These are phyloP conservation scores for Ptychochromis oligacanthus DNA, from an alignment of 2,113 vertebrate genomes.

Conservation along the genomic window DNA sequence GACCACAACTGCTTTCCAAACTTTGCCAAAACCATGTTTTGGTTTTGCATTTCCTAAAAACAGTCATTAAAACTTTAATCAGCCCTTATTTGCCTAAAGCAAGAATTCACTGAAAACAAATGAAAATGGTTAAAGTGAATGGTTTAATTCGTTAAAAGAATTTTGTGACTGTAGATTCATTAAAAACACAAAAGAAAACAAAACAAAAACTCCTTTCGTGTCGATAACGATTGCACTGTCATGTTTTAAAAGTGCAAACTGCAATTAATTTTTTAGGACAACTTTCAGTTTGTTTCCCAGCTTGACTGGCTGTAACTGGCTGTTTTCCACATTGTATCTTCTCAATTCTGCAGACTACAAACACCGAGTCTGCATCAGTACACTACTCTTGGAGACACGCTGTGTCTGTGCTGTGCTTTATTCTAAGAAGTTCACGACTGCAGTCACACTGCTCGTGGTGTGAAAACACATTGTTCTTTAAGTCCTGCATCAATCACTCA, in stretches of 20 bases:
- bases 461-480: conserved; percentile 52
- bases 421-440: conserved; percentile 5
- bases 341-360: neutral
- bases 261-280: neutral
- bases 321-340: neutral
- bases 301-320: neutral
- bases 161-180: neutral
- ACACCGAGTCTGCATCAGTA: neutral
- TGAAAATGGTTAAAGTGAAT: neutral
- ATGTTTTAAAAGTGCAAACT: neutral
- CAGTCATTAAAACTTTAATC: too few species aligned
- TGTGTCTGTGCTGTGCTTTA: conserved; percentile 35
- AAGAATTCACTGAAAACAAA: neutral
- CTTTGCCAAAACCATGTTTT: too few species aligned
- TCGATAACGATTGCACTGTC: neutral
- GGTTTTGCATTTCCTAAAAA: too few species aligned
- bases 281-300: neutral
- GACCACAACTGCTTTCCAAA: too few species aligned
- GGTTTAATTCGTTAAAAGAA: neutral
- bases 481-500: conserved; percentile 33
- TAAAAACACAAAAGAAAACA: neutral
- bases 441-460: conserved; percentile 30
- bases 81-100: too few species aligned
- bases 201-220: neutral
- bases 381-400: conserved; percentile 9